Evolutionary conservation across 2,113 vertebrate genomes (phyloP).

Genomic region (Atherinomorus stipes): DNA sequence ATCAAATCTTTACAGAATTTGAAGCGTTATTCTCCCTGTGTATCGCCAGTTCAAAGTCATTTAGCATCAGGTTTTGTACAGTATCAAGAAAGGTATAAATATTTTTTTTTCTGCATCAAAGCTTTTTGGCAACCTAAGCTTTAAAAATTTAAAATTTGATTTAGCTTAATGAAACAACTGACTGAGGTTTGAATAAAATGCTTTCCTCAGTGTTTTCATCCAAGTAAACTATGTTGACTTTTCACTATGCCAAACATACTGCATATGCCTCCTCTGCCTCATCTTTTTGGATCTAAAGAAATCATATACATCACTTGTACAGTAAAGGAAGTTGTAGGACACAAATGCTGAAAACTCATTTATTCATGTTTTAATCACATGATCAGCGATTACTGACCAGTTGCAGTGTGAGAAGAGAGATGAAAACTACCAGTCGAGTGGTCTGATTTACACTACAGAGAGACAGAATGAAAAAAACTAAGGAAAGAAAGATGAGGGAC

Average conservation of each 20-base stretch:
- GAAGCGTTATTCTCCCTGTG: too few species aligned
- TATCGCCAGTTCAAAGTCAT: too few species aligned
- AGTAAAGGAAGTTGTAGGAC: slow-evolving; percentile 15
- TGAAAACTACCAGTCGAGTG: slow-evolving; percentile 27
- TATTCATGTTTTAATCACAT: slow-evolving; percentile 31
- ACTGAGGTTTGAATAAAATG: background rate
- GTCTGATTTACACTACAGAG: slow-evolving; percentile 64
- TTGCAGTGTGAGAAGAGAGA: slow-evolving; percentile 9
- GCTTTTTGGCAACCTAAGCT: background rate
- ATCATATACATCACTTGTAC: slow-evolving; percentile 54
- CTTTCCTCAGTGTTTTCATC: background rate
- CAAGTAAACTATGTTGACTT: slow-evolving; percentile 1
- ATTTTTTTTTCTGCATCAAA: background rate
- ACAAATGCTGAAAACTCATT: slow-evolving; percentile 9
- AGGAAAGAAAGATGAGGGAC: slow-evolving; percentile 53
- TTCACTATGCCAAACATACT: slow-evolving; percentile 11
- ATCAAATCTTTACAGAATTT: too few species aligned
- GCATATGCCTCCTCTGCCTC: slow-evolving; percentile 65
- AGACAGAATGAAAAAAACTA: slow-evolving; percentile 45
- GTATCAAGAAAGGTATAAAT: too few species aligned
- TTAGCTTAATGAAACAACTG: background rate
- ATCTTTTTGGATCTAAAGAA: slow-evolving; percentile 78
- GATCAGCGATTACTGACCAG: slow-evolving; percentile 80
- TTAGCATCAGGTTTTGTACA: background rate
- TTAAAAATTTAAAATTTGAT: background rate